Evolutionary conservation across 2,888 invertebrate species (phyloP).

Genomic region (Mesoligia furuncula): DNA sequence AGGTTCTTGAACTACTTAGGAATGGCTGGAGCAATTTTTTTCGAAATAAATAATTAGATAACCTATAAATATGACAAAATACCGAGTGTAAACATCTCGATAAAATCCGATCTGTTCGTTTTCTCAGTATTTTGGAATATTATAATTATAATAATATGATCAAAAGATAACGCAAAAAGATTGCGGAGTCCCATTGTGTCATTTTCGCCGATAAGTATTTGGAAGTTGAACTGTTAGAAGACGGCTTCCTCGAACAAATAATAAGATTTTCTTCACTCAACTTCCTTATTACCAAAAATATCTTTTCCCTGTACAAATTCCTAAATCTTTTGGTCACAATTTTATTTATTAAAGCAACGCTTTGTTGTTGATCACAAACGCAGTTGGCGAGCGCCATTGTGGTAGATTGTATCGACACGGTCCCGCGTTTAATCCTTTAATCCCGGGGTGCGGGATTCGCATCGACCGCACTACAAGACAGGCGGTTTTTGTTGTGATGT

Average conservation of each 20-base stretch:
- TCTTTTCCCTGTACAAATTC: slow-evolving; percentile 58
- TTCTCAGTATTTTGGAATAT: slow-evolving; percentile 7
- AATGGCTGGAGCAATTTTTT: slow-evolving; percentile 1
- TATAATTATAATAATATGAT: slow-evolving; percentile 2
- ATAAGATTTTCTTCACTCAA: slow-evolving; percentile 54
- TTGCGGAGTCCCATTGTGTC: slow-evolving; percentile 36
- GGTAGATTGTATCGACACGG: slow-evolving; percentile 69
- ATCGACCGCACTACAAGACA: slow-evolving; percentile 69
- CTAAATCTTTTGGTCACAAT: slow-evolving; percentile 57
- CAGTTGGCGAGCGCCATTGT: slow-evolving; percentile 62
- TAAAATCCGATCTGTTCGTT: slow-evolving; percentile 8
- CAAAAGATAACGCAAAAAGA: slow-evolving; percentile 36
- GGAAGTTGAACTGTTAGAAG: slow-evolving; percentile 36
- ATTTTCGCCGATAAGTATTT: slow-evolving; percentile 50
- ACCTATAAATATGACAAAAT: neutral
- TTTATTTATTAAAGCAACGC: slow-evolving; percentile 65
- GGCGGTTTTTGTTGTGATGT: slow-evolving; percentile 54
- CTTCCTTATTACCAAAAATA: slow-evolving; percentile 52
- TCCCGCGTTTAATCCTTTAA: slow-evolving; percentile 70
- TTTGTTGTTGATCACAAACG: slow-evolving; percentile 66
- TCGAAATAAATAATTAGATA: neutral
- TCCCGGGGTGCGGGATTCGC: slow-evolving; percentile 67
- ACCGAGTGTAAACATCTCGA: slow-evolving; percentile 13
- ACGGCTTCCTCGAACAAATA: slow-evolving; percentile 46
- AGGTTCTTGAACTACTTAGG: neutral